A percentile compares a stretch with the other conserved stretches of the same genome.
Conservation (phyloP, 64 coral and sea anemone genomes). For the Montipora cactus region DNA sequence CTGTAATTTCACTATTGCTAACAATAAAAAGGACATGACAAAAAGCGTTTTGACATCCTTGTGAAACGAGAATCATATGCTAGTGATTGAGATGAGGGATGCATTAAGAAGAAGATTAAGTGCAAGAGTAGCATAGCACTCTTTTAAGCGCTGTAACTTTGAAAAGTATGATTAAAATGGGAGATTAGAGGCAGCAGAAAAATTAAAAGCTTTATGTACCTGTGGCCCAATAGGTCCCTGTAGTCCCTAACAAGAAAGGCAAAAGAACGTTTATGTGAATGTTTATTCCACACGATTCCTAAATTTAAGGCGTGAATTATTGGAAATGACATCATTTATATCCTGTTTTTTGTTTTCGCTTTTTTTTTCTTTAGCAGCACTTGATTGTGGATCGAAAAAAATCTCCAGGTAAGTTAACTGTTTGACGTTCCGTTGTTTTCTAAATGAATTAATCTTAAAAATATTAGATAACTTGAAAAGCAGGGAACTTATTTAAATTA, state of each 20-base stretch:
- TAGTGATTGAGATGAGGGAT: too few species aligned
- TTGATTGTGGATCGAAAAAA: not conserved
- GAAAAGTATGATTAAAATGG: too few species aligned
- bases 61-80: too few species aligned
- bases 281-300: not conserved
- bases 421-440: not conserved
- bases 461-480: not conserved
- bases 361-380: not conserved
- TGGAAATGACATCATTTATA: not conserved
- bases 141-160: too few species aligned
- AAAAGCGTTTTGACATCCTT: too few species aligned
- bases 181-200: too few species aligned
- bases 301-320: not conserved
- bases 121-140: too few species aligned
- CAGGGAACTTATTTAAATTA: not conserved
- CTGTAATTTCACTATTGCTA: too few species aligned
- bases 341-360: not conserved
- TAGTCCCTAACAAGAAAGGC: conserved; percentile 41
- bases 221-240: conserved; percentile 72
- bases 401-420: not conserved
- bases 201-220: not conserved
- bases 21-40: too few species aligned
- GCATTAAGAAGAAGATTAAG: too few species aligned
- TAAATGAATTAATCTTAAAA: not conserved
- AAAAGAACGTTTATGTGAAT: not conserved